Evolutionary conservation across 2,888 invertebrate genomes (phyloP), one percentile per base, ranked within the genome.

Genomic region (Zaprionus obscuricornis): DNA sequence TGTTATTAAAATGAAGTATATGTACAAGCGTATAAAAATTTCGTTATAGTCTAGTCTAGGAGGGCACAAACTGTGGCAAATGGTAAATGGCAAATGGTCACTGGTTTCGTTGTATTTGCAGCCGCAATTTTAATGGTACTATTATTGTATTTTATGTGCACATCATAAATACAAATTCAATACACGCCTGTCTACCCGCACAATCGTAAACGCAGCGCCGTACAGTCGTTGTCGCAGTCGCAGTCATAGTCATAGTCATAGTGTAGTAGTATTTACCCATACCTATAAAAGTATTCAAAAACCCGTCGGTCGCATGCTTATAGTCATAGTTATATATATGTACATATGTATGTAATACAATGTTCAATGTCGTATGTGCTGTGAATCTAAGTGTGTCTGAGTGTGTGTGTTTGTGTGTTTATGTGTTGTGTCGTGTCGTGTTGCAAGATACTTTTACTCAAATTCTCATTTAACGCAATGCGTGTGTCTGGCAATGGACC

Each of bases 111-210:
- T 5, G 7, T 8, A 33, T 34, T 49, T 45, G 54, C 54, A 69
- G 72, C 74, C 72, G 59, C 65, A 47, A 67, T 74, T 73, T 68
- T 74, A 82, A 70, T 73, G 75, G 73, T 64, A n/a, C n/a, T n/a
- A 67, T 78, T 78, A 85, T 73, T 85, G 74, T 82, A 77, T 72
- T 82, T 85, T 73, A 82, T 85, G 85, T 66, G 56, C 66, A 54
- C 74, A 70, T 74, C 85, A 85, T 82, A 85, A 81, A 81, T 85
- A 81, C 78, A 70, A 74, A 82, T 78, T 78, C 78, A 77, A 85
- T 85, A 70, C 62, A 72, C 49, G 63, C 34, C 43, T 40, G 59
- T 4, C 22, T 22, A n/a, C n/a, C n/a, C n/a, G n/a, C n/a, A n/a
- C n/a, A n/a, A n/a, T n/a, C n/a, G n/a, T n/a, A n/a, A n/a, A n/a